A percentile compares a stretch with the other conserved stretches of the same genome.
Evolutionary conservation across 92 coral and sea anemone genomes (phyloP).

Genomic region (Paragorgia papillata): DNA sequence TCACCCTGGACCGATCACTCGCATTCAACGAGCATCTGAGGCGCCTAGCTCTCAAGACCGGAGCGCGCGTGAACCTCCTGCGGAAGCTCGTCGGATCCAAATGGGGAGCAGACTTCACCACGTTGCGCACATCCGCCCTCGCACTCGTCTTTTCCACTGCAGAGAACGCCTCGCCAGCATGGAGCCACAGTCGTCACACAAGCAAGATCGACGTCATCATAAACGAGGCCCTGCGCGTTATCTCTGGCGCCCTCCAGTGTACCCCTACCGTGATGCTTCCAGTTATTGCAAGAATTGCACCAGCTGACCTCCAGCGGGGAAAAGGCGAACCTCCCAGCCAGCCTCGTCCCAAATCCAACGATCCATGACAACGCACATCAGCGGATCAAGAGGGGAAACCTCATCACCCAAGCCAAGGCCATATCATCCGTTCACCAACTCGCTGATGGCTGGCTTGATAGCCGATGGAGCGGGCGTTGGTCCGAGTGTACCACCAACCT

Average conservation of each 20-base stretch:
- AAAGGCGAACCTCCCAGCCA: too few species aligned
- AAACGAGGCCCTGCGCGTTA: constrained; percentile 37
- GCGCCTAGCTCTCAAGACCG: constrained; percentile 11
- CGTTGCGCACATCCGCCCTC: constrained; percentile 14
- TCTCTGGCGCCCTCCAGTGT: constrained; percentile 27
- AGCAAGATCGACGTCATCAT: constrained; percentile 25
- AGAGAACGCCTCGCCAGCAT: constrained; percentile 23
- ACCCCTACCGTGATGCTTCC: constrained; percentile 41
- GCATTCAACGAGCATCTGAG: constrained; percentile 13
- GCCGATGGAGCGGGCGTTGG: background rate
- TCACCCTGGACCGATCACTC: constrained; percentile 27
- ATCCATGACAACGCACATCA: background rate
- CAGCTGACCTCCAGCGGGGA: constrained; percentile 24
- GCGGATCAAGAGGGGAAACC: background rate
- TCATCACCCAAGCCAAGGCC: background rate
- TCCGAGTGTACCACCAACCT: background rate
- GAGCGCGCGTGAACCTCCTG: constrained; percentile 30
- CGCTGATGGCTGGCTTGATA: background rate
- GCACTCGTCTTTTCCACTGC: constrained; percentile 39
- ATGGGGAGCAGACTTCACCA: constrained; percentile 31
- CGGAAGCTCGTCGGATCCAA: background rate
- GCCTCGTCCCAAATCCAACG: too few species aligned
- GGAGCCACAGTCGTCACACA: constrained; percentile 22
- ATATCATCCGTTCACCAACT: background rate
- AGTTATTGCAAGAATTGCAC: constrained; percentile 38